Conservation (phyloP, 2,113 vertebrate genomes). For the Neodontobutis hainanensis region DNA sequence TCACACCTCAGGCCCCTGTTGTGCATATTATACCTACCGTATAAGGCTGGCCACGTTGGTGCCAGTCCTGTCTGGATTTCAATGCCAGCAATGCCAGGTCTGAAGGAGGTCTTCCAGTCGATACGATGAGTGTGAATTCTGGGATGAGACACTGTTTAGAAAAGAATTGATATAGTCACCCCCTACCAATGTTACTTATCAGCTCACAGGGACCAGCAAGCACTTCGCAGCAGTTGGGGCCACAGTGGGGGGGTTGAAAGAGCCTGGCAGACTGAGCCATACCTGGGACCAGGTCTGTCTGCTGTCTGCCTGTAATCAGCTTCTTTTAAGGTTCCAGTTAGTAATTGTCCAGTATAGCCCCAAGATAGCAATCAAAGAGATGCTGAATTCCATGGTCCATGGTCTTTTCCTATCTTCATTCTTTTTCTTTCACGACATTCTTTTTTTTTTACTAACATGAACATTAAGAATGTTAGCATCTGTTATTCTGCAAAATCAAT, state of each 20-base stretch:
- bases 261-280: slow-evolving; percentile 43
- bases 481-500: slow-evolving; percentile 75
- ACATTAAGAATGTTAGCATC: slow-evolving; percentile 72
- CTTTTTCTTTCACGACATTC: too few relatives aligned
- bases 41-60: too few relatives aligned
- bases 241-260: neutral
- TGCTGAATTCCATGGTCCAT: slow-evolving; percentile 66
- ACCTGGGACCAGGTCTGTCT: slow-evolving; percentile 66
- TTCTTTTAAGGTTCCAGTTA: slow-evolving; percentile 84
- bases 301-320: slow-evolving; percentile 80
- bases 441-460: slow-evolving; percentile 58
- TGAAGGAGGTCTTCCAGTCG: neutral
- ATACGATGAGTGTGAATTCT: neutral
- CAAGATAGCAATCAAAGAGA: slow-evolving; percentile 89
- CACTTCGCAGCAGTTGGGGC: slow-evolving; percentile 13
- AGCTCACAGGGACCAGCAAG: slow-evolving; percentile 5
- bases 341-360: slow-evolving; percentile 86
- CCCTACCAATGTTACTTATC: slow-evolving; percentile 2
- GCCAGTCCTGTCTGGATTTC: too few relatives aligned
- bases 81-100: slow-evolving; percentile 8
- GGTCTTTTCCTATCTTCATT: slow-evolving; percentile 26
- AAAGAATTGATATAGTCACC: neutral
- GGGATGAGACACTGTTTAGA: slow-evolving; percentile 4
- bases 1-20: slow-evolving; percentile 19
- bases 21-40: neutral